Evolutionary conservation across 1,140 invertebrate genomes (phyloP), one percentile per base, ranked within the genome.

Genomic region (Patella vulgata): DNA sequence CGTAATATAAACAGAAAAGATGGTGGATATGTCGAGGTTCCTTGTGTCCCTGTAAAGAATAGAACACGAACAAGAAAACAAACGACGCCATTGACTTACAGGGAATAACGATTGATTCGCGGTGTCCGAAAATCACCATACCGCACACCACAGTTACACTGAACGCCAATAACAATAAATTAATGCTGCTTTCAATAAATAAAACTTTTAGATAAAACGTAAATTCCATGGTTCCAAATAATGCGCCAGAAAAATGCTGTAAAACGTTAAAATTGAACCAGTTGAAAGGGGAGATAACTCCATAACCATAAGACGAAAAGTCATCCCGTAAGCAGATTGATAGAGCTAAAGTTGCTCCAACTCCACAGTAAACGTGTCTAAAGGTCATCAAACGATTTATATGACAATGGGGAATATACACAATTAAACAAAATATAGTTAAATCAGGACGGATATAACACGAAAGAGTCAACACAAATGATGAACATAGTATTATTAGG

Each of bases 1-100:
- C 1, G 33, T 0, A 52, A 1, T 42, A 53, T 46, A 28, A 48
- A 5, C 5, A 39, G 5, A 82, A 62, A 17, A 54, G 47, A 59
- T 81, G 71, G 47, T 82, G 79, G 21, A 80, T 31, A 60, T 80
- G 80, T 17, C 78, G 39, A 4, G 71, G 14, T 66, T 81, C 77
- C 51, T 81, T 81, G 51, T 81, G 77, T 12, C 59, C 51, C 44
- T 73, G 66, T 31, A 53, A 31, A 11, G 72, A 77, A 60, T 78
- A 79, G 1, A 71, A 11, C 17, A 74, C 30, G 19, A 82, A 59
- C 8, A 82, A 47, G n/a, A 55, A 23, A 9, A 64, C 19, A 47
- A 66, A 67, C n/a, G 81, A 84, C 63, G 72, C 82, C n/a, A n/a
- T n/a, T n/a, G n/a, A n/a, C n/a, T n/a, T n/a, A n/a, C n/a, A n/a